Evolutionary conservation across 2,888 invertebrate genomes (phyloP), one percentile per base, ranked within the genome.

Genomic region (Callosobruchus maculatus): DNA sequence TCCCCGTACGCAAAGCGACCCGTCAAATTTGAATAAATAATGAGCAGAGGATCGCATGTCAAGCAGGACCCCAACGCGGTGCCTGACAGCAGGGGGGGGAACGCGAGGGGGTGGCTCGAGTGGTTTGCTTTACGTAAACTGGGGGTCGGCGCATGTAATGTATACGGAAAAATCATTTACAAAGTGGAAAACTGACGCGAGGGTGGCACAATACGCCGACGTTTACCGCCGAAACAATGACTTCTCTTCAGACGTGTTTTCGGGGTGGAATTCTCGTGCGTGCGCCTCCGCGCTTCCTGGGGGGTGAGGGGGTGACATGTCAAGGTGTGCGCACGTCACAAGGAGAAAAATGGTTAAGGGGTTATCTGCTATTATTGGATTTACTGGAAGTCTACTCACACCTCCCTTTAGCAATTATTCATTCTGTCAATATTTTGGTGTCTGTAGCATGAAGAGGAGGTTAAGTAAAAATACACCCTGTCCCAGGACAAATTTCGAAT

Each of bases 21-120:
- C 78, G 77, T 80, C 80, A 78, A 80, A 77, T 76, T 77, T 81
- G 80, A 81, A 81, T 81, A 80, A 81, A 74, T 81, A 81, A 81
- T 80, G 80, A 80, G 18, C 3, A 76, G 80, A 78, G 77, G 79
- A 80, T 80, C 80, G 80, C 80, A 80, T 80, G 81, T 81, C 80
- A 79, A 79, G 79, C 79, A 74, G 77, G 73, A 74, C 79, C 76
- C 77, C 72, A 49, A 49, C 49, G 7, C 3, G 2, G 26, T 3
- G 9, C 13, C 13, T 9, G 30, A 30, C 5, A 49, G 9, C 4
- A 18, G 9, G 49, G 49, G 49, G 1, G 49, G 49, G 3, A 18
- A 18, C 5, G 49, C 7, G 49, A 49, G 49, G 13, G 49, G 49
- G 49, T 7, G 3, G 18, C 49, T 49, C 49, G 49, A 49, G 49